Percentiles rank a stretch among this genome's conserved stretches.
Evolutionary conservation across 2,797 vertebrate genomes (phyloP).

Genomic region (Zenarchopterus dispar): DNA sequence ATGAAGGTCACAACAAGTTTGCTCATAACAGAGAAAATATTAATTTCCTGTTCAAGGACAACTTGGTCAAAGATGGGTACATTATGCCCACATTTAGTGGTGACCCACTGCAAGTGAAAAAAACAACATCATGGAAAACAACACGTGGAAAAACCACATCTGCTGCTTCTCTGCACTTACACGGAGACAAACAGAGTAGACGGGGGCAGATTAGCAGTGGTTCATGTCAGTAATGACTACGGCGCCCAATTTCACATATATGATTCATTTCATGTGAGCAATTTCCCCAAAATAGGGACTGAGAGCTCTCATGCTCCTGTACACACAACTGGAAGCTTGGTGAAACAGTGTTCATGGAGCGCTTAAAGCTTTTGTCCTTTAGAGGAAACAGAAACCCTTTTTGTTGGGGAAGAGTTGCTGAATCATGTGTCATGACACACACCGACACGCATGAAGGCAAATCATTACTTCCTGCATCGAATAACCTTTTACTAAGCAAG

Average conservation of each 20-base stretch:
- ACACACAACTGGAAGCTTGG: too few species aligned
- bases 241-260: slow-evolving; percentile 6
- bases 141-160: slow-evolving; percentile 5
- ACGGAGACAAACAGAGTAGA: slow-evolving; percentile 20
- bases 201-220: slow-evolving; percentile 1
- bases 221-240: slow-evolving; percentile 9
- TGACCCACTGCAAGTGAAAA: slow-evolving; percentile 54
- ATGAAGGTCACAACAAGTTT: slow-evolving; percentile 59
- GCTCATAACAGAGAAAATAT: slow-evolving; percentile 52
- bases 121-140: slow-evolving; percentile 27
- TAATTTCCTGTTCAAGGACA: slow-evolving; percentile 69
- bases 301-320: too few species aligned
- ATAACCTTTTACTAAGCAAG: not conserved
- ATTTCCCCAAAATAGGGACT: not conserved
- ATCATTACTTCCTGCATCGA: not conserved
- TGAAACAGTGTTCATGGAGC: too few species aligned
- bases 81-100: slow-evolving; percentile 52
- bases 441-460: not conserved
- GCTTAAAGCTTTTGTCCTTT: too few species aligned
- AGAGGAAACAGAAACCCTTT: not conserved
- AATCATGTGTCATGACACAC: not conserved
- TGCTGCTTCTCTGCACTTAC: slow-evolving; percentile 14
- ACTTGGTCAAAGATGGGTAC: slow-evolving; percentile 53
- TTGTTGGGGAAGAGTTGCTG: not conserved
- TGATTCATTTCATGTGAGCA: slow-evolving; percentile 16